Percentiles rank a stretch among this genome's conserved stretches.
phyloP scores from a whole-genome alignment of 2,113 vertebrate genomes.

The Polypterus senegalus region DNA sequence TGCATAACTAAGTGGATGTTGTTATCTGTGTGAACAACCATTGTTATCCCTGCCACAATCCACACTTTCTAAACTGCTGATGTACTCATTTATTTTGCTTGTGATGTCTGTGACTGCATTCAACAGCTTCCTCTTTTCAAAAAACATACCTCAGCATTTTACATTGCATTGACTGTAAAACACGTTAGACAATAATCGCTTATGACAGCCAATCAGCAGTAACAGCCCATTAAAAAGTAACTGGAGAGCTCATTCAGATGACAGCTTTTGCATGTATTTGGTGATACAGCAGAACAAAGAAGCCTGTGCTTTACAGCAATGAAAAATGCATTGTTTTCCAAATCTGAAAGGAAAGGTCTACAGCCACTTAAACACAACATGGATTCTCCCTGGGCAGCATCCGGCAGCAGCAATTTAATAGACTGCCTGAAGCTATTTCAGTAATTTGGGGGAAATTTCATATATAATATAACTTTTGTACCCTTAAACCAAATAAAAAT shows the following conservation, averaged over 20 bases:
- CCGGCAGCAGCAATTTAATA: constrained; percentile 13
- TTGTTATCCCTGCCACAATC: constrained; percentile 16
- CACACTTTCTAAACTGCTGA: constrained; percentile 33
- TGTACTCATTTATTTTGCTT: constrained; percentile 28
- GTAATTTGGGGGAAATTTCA: not conserved
- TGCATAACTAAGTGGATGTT: not conserved
- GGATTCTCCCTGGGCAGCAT: constrained; percentile 26
- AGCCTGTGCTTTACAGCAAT: constrained; percentile 53
- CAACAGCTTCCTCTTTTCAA: constrained; percentile 17
- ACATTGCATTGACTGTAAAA: constrained; percentile 37
- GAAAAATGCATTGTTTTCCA: constrained; percentile 53
- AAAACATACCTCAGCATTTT: constrained; percentile 39
- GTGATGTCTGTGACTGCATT: constrained; percentile 27
- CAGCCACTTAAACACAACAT: constrained; percentile 22
- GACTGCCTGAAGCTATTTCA: constrained; percentile 16
- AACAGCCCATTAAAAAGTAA: constrained; percentile 39
- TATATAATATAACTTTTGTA: too few relatives aligned
- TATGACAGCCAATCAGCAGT: constrained; percentile 30
- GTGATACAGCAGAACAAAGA: constrained; percentile 42
- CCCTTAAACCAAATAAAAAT: too few relatives aligned
- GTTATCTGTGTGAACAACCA: constrained; percentile 9
- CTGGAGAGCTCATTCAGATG: constrained; percentile 44
- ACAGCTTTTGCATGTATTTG: constrained; percentile 35
- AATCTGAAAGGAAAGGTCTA: constrained; percentile 40
- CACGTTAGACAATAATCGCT: constrained; percentile 38